These are phyloP conservation scores for Vireo altiloquus DNA, from an alignment of 2,113 vertebrate species.

Conservation along the genomic window DNA sequence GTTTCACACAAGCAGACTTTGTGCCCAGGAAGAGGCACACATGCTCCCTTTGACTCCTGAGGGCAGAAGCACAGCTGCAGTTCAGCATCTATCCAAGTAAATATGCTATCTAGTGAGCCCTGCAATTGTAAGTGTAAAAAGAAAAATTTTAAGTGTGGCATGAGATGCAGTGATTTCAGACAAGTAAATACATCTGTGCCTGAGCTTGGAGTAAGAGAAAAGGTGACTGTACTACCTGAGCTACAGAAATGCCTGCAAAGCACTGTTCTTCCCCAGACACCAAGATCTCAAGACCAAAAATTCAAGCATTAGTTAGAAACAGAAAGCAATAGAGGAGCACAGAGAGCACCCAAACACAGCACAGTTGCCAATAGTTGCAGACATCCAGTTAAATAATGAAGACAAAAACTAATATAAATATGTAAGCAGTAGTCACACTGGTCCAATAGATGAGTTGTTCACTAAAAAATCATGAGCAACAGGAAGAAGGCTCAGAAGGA, in stretches of 20 bases:
- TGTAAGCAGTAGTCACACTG: not conserved
- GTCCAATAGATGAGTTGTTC: not conserved
- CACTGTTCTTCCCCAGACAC: not conserved
- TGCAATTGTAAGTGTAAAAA: not conserved
- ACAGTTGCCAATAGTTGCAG: accelerated
- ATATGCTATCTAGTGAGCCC: accelerated
- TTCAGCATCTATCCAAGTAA: not conserved
- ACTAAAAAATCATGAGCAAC: not conserved
- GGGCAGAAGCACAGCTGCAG: not conserved
- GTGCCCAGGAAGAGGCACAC: not conserved
- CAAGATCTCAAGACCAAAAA: not conserved
- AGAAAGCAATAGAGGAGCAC: not conserved
- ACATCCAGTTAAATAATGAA: not conserved
- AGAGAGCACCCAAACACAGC: not conserved
- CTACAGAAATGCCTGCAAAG: not conserved
- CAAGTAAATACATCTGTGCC: not conserved
- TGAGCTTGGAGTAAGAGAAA: not conserved
- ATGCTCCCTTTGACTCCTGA: not conserved
- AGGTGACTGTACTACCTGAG: not conserved
- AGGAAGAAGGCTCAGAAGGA: not conserved
- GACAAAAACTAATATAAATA: not conserved
- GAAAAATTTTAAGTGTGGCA: not conserved
- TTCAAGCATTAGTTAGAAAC: not conserved
- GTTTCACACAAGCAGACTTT: not conserved
- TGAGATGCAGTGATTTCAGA: not conserved